Evolutionary conservation across 2,888 invertebrate genomes (phyloP).

Genomic region (Metalampra italica): DNA sequence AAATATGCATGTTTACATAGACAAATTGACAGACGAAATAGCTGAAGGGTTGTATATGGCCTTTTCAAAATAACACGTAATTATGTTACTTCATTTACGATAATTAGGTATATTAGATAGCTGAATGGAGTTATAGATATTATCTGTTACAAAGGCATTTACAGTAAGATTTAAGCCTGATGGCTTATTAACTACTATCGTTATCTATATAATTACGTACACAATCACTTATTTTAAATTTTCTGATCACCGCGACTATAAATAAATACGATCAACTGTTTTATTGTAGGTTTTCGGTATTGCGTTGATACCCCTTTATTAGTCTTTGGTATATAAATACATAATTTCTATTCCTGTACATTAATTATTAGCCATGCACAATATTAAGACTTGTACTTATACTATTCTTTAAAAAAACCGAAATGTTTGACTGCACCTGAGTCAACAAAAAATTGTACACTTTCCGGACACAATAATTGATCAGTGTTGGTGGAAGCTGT

Average conservation of each 20-base stretch:
- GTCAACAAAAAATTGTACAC: not conserved
- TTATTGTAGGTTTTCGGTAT: not conserved
- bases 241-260: not conserved
- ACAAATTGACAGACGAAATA: not conserved
- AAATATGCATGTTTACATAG: constrained; percentile 1
- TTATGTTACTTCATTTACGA: not conserved
- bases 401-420: not conserved
- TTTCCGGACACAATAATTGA: not conserved
- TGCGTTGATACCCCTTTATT: not conserved
- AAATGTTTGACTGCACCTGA: not conserved
- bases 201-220: constrained; percentile 14
- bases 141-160: constrained; percentile 23
- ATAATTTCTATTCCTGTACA: constrained; percentile 1
- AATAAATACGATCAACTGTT: not conserved
- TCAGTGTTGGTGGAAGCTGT: not conserved
- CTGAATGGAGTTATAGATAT: constrained; percentile 1
- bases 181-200: constrained; percentile 16
- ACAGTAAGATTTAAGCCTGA: constrained; percentile 24
- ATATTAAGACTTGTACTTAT: constrained; percentile 8
- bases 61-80: constrained; percentile 1
- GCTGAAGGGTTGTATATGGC: not conserved
- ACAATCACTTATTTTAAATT: constrained; percentile 13
- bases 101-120: not conserved
- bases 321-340: not conserved
- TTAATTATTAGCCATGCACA: constrained; percentile 12